phyloP scores from a whole-genome alignment of 1,140 invertebrate species.

The Cydia pomonella region DNA sequence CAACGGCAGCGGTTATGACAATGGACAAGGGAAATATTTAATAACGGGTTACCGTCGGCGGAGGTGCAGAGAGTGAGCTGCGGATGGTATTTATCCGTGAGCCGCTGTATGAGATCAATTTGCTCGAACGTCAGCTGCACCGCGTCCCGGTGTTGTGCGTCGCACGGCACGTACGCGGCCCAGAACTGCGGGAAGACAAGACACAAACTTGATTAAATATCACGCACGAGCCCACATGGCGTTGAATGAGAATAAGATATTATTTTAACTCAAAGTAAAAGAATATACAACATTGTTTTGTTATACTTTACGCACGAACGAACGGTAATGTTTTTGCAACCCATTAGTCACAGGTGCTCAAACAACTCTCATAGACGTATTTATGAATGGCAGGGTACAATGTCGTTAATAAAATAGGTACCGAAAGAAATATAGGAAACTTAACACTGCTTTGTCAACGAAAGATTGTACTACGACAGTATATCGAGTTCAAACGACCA shows the following conservation, averaged over 20 bases:
- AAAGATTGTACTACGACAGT: too few relatives aligned
- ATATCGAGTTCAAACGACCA: too few relatives aligned
- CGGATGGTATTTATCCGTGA: conserved; percentile 90
- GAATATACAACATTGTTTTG: background rate
- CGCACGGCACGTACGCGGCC: conserved; percentile 93
- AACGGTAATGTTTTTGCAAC: too few relatives aligned
- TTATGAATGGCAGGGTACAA: too few relatives aligned
- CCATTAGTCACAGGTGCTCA: too few relatives aligned
- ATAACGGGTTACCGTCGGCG: conserved; percentile 83
- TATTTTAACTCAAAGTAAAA: background rate
- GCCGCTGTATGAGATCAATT: conserved; percentile 91
- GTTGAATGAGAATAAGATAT: conserved; percentile 52
- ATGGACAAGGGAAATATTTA: conserved; percentile 22
- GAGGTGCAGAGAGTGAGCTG: conserved; percentile 89
- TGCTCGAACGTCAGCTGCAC: conserved; percentile 93
- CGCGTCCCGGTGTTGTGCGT: conserved; percentile 91
- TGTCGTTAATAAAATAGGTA: too few relatives aligned
- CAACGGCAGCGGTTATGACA: background rate
- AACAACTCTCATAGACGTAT: too few relatives aligned
- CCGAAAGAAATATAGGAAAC: too few relatives aligned
- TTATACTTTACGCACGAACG: background rate
- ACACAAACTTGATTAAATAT: conserved; percentile 59
- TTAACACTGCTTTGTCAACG: too few relatives aligned
- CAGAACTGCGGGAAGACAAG: conserved; percentile 86
- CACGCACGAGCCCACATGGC: conserved; percentile 59